Base-by-base conservation (phyloP, 2,888 invertebrate species). In the Calameuta filiformis region DNA sequence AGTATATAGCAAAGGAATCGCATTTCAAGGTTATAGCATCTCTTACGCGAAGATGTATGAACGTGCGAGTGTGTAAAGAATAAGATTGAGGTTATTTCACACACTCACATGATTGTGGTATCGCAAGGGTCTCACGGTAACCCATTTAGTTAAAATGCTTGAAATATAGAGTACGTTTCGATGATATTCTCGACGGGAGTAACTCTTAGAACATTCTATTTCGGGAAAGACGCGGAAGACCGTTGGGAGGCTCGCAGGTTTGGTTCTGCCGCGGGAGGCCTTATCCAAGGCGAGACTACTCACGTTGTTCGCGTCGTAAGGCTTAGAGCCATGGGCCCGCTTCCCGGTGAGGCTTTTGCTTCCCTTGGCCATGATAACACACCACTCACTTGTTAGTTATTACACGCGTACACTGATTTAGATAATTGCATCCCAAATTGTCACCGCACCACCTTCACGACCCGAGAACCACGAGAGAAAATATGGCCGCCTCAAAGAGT, bases 221-320 rank as follows among this genome's bases (percentile, higher is more conserved):
- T 83, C 81, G 75, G 79, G 79, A 80, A 83, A 84, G 83, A 82
- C 83, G 82, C 80, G 77, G 80, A 78, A 75, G 71, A 80, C 75
- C 81, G 80, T 76, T 82, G 79, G 75, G 73, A 37, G 68, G n/a
- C 33, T 71, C 37, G 76, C 56, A 77, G 74, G 69, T 69, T 80
- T 80, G 76, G 75, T 78, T 76, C 73, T 69, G 69, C 73, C 68
- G 76, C 79, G 79, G 79, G 74, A 76, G 76, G 76, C 40, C 73
- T 15, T 68, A 34, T 73, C 77, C 77, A 83, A 80, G 80, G 79
- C 78, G 76, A 82, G 80, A 80, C 73, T 89, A 92, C 92, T 92
- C 89, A 92, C 92, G 88, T 92, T 92, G 85, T 92, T 92, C 85
- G 90, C 89, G 85, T 92, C 92, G 86, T 92, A 92, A 77, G 92